Conservation (phyloP, 2,797 vertebrate genomes). For the Brachyalestes nurse region DNA sequence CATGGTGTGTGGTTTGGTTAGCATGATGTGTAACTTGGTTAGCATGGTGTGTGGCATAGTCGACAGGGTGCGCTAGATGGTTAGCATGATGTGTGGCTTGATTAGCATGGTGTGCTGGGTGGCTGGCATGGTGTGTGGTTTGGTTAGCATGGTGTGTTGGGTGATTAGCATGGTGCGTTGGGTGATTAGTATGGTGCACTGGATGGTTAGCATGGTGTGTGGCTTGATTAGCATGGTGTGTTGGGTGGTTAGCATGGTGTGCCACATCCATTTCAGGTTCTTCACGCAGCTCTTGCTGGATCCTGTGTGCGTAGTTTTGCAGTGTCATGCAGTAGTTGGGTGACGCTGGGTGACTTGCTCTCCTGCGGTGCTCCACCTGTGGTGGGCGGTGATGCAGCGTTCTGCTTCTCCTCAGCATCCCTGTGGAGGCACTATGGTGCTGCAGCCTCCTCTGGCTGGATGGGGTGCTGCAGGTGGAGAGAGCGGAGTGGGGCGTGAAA, state of each 20-base stretch:
- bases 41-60: neutral
- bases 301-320: conserved; percentile 67
- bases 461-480: conserved; percentile 79
- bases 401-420: conserved; percentile 77
- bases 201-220: neutral
- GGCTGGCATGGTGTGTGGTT: neutral
- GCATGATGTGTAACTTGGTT: neutral
- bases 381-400: conserved; percentile 77
- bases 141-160: neutral
- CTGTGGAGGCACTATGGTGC: conserved; percentile 68
- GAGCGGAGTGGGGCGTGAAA: conserved; percentile 70
- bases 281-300: conserved; percentile 60
- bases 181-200: neutral
- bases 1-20: neutral
- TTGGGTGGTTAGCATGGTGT: neutral
- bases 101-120: neutral
- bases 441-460: conserved; percentile 74
- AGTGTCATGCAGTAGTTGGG: conserved; percentile 76
- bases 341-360: conserved; percentile 80
- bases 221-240: neutral
- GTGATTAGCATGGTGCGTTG: neutral
- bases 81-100: neutral
- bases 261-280: conserved; percentile 49
- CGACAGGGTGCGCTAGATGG: neutral
- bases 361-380: conserved; percentile 74